Evolutionary conservation across 2,888 invertebrate species (phyloP), one percentile per base, ranked within the genome.

Genomic region (Melanophora roralis): DNA sequence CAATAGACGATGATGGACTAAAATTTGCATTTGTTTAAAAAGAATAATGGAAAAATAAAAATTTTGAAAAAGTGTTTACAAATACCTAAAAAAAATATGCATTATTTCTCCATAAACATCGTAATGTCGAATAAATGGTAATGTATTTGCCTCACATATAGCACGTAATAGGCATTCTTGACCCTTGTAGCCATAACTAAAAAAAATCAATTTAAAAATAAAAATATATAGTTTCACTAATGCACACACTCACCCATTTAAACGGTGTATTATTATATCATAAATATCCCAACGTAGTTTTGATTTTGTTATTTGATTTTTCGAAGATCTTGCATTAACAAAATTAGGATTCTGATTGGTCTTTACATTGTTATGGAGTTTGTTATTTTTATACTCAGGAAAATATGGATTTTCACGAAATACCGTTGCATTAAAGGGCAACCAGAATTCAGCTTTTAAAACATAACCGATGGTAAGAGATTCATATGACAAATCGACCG

Each of bases 401-500:
- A 85, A 75, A 76, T 81, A 87, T 0, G 88, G 86, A 83, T 88
- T 88, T 74, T 87, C 84, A 21, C 86, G 84, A 76, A 83, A 88
- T 11, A 85, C 86, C 11, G 79, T 86, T 0, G 82, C 86, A 83
- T 88, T 88, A 51, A 84, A 86, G 3, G 88, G 88, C 27, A 88
- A 62, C 68, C 82, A 86, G 49, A 85, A 87, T 47, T 83, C 82
- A 1, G 87, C 85, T 55, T 88, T 88, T 0, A 88, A 64, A 0
- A 88, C 87, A 69, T 88, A 84, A 0, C 88, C 88, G 49, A 86
- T 78, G 1, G 86, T 86, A 0, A 88, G 77, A 0, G 88, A 88
- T 79, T 88, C 88, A 74, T 84, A 86, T 3, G 82, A 73, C 6
- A 88, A 83, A 83, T 88, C 88, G 4, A 86, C 87, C 0, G 88